Evolutionary conservation across 2,888 invertebrate species (phyloP), one percentile per base, ranked within the genome.

Genomic region (Parochlus steinenii): DNA sequence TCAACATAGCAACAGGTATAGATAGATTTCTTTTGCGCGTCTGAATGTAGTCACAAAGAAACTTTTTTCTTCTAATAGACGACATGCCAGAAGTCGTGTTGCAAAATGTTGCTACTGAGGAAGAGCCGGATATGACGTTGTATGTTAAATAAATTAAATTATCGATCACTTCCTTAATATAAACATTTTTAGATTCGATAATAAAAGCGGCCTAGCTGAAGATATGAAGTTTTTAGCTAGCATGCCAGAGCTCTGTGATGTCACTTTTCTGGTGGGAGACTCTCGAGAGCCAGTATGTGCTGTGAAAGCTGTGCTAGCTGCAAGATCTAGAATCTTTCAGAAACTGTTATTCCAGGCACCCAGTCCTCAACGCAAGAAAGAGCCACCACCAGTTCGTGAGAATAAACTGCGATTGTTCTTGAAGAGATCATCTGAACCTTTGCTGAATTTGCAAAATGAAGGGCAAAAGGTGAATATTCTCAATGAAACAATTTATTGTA

Each of bases 161-260:
- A n/a, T n/a, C n/a, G n/a, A n/a, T n/a, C n/a, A n/a, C n/a, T n/a
- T n/a, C n/a, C n/a, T n/a, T n/a, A n/a, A n/a, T n/a, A n/a, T n/a
- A n/a, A n/a, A n/a, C n/a, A n/a, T n/a, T n/a, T 23, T 23, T 23
- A 23, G 10, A 8, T 23, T 23, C 7, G 23, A 7, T 23, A 8
- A 7, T 23, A 10, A 8, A 23, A 23, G 7, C 10, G 23, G 7
- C 10, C 23, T 23, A 23, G 7, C 7, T 11, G 74, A 75, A 48
- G 76, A 77, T 55, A 71, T 77, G 71, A 75, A 75, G 58, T 76
- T 75, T 51, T 54, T 77, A 43, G 75, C 75, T 6, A 69, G 70
- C 31, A 75, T 76, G 74, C 76, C 76, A 10, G 76, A 77, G 53
- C 62, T 77, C 28, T 77, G 76, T 49, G 76, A 77, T 50, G 74